phyloP scores from a whole-genome alignment of 2,797 vertebrate genomes.

The Lutjanus argentimaculatus region DNA sequence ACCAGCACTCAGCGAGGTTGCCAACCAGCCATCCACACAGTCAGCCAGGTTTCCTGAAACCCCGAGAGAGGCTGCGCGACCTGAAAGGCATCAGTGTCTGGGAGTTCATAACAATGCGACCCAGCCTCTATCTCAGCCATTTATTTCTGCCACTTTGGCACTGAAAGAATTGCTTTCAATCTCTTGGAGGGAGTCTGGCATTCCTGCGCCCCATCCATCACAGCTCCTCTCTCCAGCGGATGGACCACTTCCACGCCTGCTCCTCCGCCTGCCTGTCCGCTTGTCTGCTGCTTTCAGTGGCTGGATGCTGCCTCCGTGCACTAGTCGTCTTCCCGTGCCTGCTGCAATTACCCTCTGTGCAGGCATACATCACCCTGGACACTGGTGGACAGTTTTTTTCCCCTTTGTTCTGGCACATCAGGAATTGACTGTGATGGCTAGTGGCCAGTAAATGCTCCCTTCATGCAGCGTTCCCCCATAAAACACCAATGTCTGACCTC shows the following conservation, averaged over 20 bases:
- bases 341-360: constrained; percentile 71
- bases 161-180: constrained; percentile 71
- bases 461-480: constrained; percentile 33
- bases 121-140: constrained; percentile 67
- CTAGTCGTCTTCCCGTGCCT: constrained; percentile 54
- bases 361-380: constrained; percentile 66
- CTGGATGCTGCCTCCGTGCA: constrained; percentile 45
- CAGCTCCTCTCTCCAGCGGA: constrained; percentile 62
- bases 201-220: constrained; percentile 77
- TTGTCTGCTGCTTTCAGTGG: constrained; percentile 52
- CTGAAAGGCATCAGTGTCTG: constrained; percentile 67
- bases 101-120: constrained; percentile 74
- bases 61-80: constrained; percentile 53
- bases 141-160: constrained; percentile 81
- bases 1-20: constrained; percentile 39
- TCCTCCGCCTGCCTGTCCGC: constrained; percentile 35
- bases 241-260: constrained; percentile 66
- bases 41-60: constrained; percentile 49
- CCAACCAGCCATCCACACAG: constrained; percentile 39
- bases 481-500: constrained; percentile 50
- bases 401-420: constrained; percentile 48
- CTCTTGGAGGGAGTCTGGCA: constrained; percentile 73
- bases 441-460: constrained; percentile 31
- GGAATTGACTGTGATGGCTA: constrained; percentile 46
- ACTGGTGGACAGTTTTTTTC: constrained; percentile 41